Evolutionary conservation across 2,888 invertebrate species (phyloP).

Genomic region (Drosophila seclusa): DNA sequence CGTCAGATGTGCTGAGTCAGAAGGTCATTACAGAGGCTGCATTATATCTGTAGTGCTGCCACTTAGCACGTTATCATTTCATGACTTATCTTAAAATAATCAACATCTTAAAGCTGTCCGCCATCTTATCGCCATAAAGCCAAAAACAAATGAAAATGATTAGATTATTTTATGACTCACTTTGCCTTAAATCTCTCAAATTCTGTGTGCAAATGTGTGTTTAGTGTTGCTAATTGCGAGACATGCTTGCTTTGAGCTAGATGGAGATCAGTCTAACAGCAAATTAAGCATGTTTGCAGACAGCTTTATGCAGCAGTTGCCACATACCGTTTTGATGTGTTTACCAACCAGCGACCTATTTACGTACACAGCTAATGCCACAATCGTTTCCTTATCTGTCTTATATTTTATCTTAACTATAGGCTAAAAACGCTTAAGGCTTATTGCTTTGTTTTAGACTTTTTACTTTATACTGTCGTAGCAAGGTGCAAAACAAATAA

Average conservation of each 20-base stretch:
- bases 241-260: slow-evolving; percentile 36
- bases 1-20: slow-evolving; percentile 28
- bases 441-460: slow-evolving; percentile 16
- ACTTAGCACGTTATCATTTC: slow-evolving; percentile 35
- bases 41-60: slow-evolving; percentile 18
- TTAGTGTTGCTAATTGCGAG: slow-evolving; percentile 18
- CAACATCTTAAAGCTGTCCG: slow-evolving; percentile 36
- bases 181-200: slow-evolving; percentile 45
- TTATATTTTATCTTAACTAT: slow-evolving; percentile 33
- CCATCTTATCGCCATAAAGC: slow-evolving; percentile 58
- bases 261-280: slow-evolving; percentile 27
- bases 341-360: slow-evolving; percentile 40
- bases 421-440: not conserved
- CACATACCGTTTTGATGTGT: slow-evolving; percentile 41
- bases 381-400: slow-evolving; percentile 11
- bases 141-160: slow-evolving; percentile 20
- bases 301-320: slow-evolving; percentile 45
- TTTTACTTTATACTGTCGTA: not conserved
- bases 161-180: slow-evolving; percentile 44
- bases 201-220: slow-evolving; percentile 27
- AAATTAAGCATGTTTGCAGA: slow-evolving; percentile 35
- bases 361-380: slow-evolving; percentile 34
- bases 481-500: slow-evolving; percentile 1
- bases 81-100: slow-evolving; percentile 45
- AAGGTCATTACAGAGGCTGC: slow-evolving; percentile 38